Conservation (phyloP, 1,140 invertebrate species). For the Drosophila grimshawi region DNA sequence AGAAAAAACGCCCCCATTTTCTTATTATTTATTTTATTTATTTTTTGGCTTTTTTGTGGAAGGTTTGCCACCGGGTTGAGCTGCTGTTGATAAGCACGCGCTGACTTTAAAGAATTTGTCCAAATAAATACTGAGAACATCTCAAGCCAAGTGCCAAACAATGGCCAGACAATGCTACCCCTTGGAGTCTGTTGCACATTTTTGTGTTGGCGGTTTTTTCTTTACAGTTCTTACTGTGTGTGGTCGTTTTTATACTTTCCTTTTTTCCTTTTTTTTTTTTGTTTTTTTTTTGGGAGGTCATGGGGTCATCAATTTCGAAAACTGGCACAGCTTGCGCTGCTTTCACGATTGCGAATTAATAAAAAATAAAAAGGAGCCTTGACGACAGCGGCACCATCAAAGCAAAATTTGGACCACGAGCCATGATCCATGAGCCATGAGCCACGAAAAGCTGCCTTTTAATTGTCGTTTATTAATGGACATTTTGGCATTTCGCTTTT, state of each 20-base stretch:
- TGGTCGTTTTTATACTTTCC: too few relatives aligned
- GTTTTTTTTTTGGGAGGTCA: slow-evolving; percentile 49
- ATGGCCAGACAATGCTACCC: slow-evolving; percentile 31
- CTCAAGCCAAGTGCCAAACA: slow-evolving; percentile 48
- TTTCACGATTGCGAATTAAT: slow-evolving; percentile 7
- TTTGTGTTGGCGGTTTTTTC: slow-evolving; percentile 7
- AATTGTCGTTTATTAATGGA: slow-evolving; percentile 61
- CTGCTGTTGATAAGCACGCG: slow-evolving; percentile 40
- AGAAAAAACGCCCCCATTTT: not conserved
- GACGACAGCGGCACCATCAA: slow-evolving; percentile 52
- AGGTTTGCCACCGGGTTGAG: not conserved
- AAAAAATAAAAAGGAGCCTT: slow-evolving; percentile 5
- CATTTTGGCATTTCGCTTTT: slow-evolving; percentile 27
- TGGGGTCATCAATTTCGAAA: slow-evolving; percentile 66
- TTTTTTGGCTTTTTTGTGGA: not conserved
- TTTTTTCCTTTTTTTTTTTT: not conserved
- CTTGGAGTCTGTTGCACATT: slow-evolving; percentile 15
- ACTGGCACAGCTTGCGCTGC: slow-evolving; percentile 30
- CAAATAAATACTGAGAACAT: slow-evolving; percentile 26
- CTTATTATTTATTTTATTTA: not conserved
- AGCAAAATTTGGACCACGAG: slow-evolving; percentile 45
- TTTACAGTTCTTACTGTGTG: too few relatives aligned
- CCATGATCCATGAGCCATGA: slow-evolving; percentile 3
- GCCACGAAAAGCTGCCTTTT: slow-evolving; percentile 36
- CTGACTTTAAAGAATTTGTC: slow-evolving; percentile 66